Evolutionary conservation across 2,113 vertebrate genomes (phyloP).

Genomic region (Stegostoma tigrinum): DNA sequence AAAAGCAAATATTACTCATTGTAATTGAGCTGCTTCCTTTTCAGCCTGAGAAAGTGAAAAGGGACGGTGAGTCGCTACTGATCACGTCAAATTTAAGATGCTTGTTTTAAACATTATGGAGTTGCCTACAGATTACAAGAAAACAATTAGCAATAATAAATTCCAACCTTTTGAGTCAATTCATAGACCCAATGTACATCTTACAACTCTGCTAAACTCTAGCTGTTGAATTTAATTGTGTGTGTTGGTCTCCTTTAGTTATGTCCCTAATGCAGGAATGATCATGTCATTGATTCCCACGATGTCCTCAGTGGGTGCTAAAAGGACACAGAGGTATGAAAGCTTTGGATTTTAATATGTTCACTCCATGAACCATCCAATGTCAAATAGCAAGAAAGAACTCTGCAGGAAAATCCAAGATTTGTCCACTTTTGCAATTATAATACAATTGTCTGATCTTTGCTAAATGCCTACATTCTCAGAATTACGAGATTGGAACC

Average conservation of each 20-base stretch:
- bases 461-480: background rate
- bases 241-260: background rate
- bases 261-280: background rate
- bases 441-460: background rate
- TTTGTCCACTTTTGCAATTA: background rate
- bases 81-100: background rate
- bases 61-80: background rate
- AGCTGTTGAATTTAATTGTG: background rate
- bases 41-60: background rate
- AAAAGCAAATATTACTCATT: slow-evolving; percentile 32
- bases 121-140: background rate
- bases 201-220: background rate
- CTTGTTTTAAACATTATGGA: background rate
- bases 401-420: background rate
- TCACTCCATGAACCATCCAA: background rate
- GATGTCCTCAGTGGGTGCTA: background rate
- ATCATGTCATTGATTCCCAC: background rate
- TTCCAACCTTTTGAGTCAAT: background rate
- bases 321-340: background rate
- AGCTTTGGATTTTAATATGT: too few relatives aligned
- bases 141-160: slow-evolving; percentile 6
- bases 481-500: background rate
- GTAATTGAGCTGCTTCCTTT: slow-evolving; percentile 11
- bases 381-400: background rate
- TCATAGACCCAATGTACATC: background rate